phyloP scores from a whole-genome alignment of 2,888 invertebrate genomes.

The Antheraea yamamai region DNA sequence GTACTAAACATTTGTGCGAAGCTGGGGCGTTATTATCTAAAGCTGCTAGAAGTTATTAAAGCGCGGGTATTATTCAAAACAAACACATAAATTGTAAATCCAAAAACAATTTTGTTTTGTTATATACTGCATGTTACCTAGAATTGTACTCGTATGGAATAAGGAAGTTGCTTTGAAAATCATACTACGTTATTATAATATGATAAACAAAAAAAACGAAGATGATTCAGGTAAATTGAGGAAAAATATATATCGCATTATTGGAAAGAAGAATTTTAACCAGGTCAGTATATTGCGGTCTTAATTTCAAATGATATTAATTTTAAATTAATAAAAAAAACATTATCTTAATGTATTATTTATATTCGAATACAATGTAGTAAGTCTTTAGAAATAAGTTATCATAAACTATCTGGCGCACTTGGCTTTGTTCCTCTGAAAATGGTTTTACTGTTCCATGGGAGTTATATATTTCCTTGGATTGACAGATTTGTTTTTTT shows the following conservation, averaged over 20 bases:
- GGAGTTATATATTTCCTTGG: too few species aligned
- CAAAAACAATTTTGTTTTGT: not conserved
- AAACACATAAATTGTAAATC: too few species aligned
- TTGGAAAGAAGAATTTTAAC: slow-evolving; percentile 5
- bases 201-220: not conserved
- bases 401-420: not conserved
- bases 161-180: not conserved
- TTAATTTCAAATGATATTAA: slow-evolving; percentile 7
- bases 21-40: too few species aligned
- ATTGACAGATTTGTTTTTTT: too few species aligned
- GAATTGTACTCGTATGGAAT: not conserved
- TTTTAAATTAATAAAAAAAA: not conserved
- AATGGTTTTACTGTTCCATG: too few species aligned
- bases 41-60: too few species aligned
- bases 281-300: slow-evolving; percentile 10
- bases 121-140: not conserved
- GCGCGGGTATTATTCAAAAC: too few species aligned
- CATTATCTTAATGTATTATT: not conserved
- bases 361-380: not conserved
- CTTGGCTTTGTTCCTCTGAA: too few species aligned
- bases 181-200: not conserved
- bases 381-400: not conserved
- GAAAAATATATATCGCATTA: slow-evolving; percentile 2
- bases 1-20: too few species aligned
- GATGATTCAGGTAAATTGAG: not conserved